These are phyloP conservation scores for Squalus acanthias DNA, from an alignment of 2,797 vertebrate species.

Conservation along the genomic window DNA sequence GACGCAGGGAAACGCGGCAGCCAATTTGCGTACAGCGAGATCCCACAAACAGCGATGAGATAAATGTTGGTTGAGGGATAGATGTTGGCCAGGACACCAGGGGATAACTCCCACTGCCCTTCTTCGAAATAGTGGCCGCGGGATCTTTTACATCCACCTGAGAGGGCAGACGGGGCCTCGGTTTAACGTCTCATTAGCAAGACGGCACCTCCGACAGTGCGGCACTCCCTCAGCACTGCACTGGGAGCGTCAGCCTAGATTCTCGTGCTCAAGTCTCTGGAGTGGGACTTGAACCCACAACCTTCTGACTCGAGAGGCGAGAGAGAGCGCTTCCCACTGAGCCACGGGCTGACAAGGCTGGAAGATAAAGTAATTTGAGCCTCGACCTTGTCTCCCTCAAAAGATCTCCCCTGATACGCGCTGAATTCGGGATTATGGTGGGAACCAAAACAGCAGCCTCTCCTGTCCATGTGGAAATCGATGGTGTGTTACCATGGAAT, in stretches of 20 bases:
- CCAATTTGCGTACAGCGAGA: background rate
- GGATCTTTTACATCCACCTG: background rate
- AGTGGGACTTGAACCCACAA: background rate
- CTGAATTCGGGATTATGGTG: too few relatives aligned
- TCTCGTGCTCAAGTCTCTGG: background rate
- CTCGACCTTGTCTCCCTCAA: too few relatives aligned
- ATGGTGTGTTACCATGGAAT: too few relatives aligned
- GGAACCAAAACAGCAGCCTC: too few relatives aligned
- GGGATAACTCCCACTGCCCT: background rate
- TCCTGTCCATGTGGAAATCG: too few relatives aligned
- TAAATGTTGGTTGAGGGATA: background rate
- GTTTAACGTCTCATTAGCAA: background rate
- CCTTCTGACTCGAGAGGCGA: too few relatives aligned
- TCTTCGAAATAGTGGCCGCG: background rate
- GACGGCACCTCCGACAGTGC: background rate
- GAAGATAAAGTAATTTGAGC: too few relatives aligned
- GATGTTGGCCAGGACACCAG: too few relatives aligned
- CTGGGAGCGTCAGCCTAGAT: background rate
- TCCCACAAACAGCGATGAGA: background rate
- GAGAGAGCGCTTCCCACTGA: too few relatives aligned
- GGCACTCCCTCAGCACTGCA: background rate
- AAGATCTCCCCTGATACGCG: too few relatives aligned
- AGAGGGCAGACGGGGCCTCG: background rate
- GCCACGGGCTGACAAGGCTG: too few relatives aligned
- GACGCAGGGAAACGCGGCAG: background rate